These are phyloP conservation scores for Anagrus nilaparvatae DNA, from an alignment of 1,140 invertebrate genomes.

Conservation along the genomic window DNA sequence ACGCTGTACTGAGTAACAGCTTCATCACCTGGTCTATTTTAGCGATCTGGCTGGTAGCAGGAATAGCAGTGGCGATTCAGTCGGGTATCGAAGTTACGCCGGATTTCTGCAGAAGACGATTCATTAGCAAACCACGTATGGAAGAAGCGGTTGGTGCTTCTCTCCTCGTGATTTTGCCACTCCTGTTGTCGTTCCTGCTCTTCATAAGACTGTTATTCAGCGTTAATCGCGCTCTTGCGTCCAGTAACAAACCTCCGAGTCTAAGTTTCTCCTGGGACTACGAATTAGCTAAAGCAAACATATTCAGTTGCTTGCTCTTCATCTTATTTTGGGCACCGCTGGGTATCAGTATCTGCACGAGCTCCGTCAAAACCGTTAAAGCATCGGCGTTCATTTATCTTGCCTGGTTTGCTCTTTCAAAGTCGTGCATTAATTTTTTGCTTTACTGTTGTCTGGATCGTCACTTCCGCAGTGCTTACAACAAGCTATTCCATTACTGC, in stretches of 20 bases:
- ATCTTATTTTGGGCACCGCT: slow-evolving; percentile 61
- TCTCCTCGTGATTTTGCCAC: slow-evolving; percentile 47
- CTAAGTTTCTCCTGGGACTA: slow-evolving; percentile 54
- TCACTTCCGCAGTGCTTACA: slow-evolving; percentile 64
- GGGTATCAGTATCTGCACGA: slow-evolving; percentile 43
- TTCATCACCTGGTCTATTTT: slow-evolving; percentile 45
- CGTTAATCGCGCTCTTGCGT: slow-evolving; percentile 38
- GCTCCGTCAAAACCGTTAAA: slow-evolving; percentile 16
- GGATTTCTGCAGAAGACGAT: slow-evolving; percentile 48
- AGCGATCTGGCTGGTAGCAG: slow-evolving; percentile 42
- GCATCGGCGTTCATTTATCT: slow-evolving; percentile 43
- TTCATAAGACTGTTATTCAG: slow-evolving; percentile 42
- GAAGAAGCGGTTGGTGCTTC: slow-evolving; percentile 43
- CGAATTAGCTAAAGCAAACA: slow-evolving; percentile 52
- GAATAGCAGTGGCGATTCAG: slow-evolving; percentile 44
- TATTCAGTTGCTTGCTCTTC: slow-evolving; percentile 53
- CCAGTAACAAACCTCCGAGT: slow-evolving; percentile 52
- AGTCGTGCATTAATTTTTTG: slow-evolving; percentile 57
- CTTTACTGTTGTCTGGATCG: slow-evolving; percentile 56
- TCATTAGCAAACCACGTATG: slow-evolving; percentile 39
- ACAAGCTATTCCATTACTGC: slow-evolving; percentile 71
- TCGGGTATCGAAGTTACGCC: slow-evolving; percentile 47
- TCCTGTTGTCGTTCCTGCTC: slow-evolving; percentile 40
- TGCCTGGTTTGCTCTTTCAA: slow-evolving; percentile 57
- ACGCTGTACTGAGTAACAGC: slow-evolving; percentile 39